Conservation (phyloP, 1,140 invertebrate genomes). For the Euura saliciscinereae region DNA sequence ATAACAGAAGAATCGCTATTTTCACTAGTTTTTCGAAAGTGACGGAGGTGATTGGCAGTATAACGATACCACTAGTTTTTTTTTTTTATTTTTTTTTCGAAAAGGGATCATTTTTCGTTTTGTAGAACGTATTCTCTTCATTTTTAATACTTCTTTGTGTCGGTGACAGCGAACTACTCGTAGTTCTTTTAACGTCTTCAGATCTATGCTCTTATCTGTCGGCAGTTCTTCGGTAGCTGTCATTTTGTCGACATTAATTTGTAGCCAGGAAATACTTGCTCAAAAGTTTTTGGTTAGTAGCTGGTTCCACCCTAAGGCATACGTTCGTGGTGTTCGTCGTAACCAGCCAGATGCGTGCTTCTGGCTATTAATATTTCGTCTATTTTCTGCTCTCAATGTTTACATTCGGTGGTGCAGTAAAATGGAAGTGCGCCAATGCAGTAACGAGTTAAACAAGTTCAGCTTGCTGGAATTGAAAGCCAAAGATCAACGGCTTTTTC, state of each 20-base stretch:
- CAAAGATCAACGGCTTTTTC: no score
- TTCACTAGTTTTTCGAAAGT: no score
- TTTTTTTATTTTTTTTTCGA: not conserved
- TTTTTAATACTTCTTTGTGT: not conserved
- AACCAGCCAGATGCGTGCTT: not conserved
- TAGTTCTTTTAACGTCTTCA: not conserved
- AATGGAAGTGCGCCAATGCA: not conserved
- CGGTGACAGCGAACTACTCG: not conserved
- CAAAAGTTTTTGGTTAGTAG: not conserved
- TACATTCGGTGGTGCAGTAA: not conserved
- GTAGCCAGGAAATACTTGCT: not conserved
- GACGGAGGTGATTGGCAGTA: no score
- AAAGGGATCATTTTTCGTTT: not conserved
- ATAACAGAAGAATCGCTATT: no score
- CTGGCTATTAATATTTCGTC: conserved; percentile 7
- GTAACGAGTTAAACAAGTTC: not conserved
- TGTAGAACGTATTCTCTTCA: no score
- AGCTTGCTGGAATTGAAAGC: no score
- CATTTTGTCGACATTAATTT: conserved; percentile 7
- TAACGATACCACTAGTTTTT: not conserved
- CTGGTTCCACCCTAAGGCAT: not conserved
- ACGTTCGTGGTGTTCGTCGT: no score
- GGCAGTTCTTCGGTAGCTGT: not conserved
- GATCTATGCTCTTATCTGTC: not conserved
- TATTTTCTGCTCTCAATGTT: conserved; percentile 7